Evolutionary conservation across 2,888 invertebrate species (phyloP), one percentile per base, ranked within the genome.

Genomic region (Idaea aversata): DNA sequence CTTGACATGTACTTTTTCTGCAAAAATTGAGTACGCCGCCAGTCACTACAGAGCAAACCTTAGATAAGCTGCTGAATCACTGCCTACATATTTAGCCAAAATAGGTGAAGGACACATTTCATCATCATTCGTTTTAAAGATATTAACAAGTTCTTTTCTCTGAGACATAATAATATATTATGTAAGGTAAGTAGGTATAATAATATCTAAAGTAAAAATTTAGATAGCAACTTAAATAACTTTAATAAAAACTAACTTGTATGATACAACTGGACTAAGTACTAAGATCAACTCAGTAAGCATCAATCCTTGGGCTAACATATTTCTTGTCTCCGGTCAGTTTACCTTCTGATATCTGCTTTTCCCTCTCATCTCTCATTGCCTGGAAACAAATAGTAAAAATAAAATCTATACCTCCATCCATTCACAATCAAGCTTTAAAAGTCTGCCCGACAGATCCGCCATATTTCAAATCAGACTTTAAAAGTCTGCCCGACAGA

Each of bases 271-370:
- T 60, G 5, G 34, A 65, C 66, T 67, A 64, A 59, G 59, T 64
- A 59, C 15, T 58, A 6, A 15, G 25, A 13, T 13, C 13, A 59
- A 61, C 64, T 87, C 92, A 95, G 83, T 88, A 95, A 77, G 95
- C 94, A 86, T 95, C 95, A 10, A 93, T 77, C 79, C 85, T 91
- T 3, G 96, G 95, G 61, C 91, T 84, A 0, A 94, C 93, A 84
- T 93, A 95, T 72, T 93, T 85, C 0, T 94, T 88, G 68, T 94
- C 94, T 67, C 92, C 94, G 61, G 87, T 94, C 67, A 95, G 91
- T 82, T 95, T 95, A 25, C 96, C 96, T 62, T 88, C 86, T 36
- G 88, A 78, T 71, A 94, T 94, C 83, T 97, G 96, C 69, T 94
- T 93, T 4, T 93, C 84, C 65, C 96, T 94, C 80, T 97, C 96